A percentile compares a stretch with the other conserved stretches of the same genome.
phyloP scores from a whole-genome alignment of 2,113 vertebrate genomes.

The Salvelinus alpinus region DNA sequence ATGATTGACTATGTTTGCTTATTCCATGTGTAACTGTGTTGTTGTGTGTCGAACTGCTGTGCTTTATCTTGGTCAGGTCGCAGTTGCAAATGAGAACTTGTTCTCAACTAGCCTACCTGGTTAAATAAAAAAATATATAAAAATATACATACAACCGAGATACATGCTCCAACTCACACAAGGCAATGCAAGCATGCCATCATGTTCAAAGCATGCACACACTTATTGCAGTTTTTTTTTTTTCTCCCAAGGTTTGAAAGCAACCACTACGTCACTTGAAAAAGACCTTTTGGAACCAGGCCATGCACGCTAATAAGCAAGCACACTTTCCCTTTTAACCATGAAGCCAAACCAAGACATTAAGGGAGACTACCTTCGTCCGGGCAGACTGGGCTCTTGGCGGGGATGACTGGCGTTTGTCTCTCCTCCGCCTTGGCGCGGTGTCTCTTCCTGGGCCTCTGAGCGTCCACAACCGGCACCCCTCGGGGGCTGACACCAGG shows the following conservation, averaged over 20 bases:
- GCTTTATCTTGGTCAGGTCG: too few relatives aligned
- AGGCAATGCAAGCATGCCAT: neutral
- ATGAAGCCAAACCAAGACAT: neutral
- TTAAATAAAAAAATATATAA: neutral
- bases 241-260: neutral
- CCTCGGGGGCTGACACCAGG: slow-evolving; percentile 29
- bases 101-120: too few relatives aligned
- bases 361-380: slow-evolving; percentile 49
- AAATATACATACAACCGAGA: neutral
- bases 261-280: neutral
- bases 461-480: slow-evolving; percentile 48
- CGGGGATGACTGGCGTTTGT: slow-evolving; percentile 18
- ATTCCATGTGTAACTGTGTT: too few relatives aligned
- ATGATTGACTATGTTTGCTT: too few relatives aligned
- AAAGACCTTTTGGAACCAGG: too few relatives aligned
- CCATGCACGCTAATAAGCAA: too few relatives aligned
- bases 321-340: too few relatives aligned
- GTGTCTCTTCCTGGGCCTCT: slow-evolving; percentile 61
- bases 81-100: too few relatives aligned
- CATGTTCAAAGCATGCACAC: slow-evolving; percentile 12
- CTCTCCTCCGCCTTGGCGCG: slow-evolving; percentile 37
- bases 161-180: too few relatives aligned
- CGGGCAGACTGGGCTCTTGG: slow-evolving; percentile 10
- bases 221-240: neutral
- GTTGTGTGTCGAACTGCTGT: too few relatives aligned